Base-by-base conservation (phyloP, 2,888 invertebrate genomes). In the Cactoblastis cactorum region DNA sequence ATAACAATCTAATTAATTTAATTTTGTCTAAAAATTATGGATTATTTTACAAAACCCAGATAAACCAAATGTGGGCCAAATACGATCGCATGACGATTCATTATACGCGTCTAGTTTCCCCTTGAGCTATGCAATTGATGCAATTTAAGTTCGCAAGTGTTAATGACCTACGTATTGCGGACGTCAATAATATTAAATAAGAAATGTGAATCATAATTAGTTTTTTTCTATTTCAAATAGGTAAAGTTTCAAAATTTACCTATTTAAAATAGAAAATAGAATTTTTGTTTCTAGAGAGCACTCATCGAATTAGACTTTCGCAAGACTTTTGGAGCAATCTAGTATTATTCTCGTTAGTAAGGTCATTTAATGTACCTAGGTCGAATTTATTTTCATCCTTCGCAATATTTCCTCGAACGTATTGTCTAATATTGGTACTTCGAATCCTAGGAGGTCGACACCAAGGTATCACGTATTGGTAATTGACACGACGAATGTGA, bases 161-260 rank as follows among this genome's bases (percentile, higher is more conserved):
- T 35, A 46, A 46, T 35, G 33, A 46, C 46, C 46, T 33, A 46
- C 19, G 34, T 46, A 32, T 28, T 11, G 43, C n/a, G 3, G 12
- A 45, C 45, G 48, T 53, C 53, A 50, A 3, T 17, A 17, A 4
- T 35, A 39, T 39, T 1, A 18, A 17, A 17, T 18, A 17, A 9
- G 6, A 22, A 4, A 22, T 6, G 22, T 22, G 3, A 6, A 22
- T 3, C 6, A 22, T 22, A 22, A 22, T 22, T 4, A 22, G 22
- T 3, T 4, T 22, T n/a, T 6, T 22, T 22, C 3, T 22, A 4
- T 22, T 22, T 22, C 6, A 4, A 4, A 22, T 4, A 22, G 3
- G 3, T n/a, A n/a, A n/a, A n/a, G n/a, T n/a, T n/a, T n/a, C n/a
- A n/a, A n/a, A n/a, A n/a, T n/a, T n/a, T n/a, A n/a, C n/a, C n/a